phyloP scores from a whole-genome alignment of 1,140 invertebrate genomes.

The Mamestra configurata region DNA sequence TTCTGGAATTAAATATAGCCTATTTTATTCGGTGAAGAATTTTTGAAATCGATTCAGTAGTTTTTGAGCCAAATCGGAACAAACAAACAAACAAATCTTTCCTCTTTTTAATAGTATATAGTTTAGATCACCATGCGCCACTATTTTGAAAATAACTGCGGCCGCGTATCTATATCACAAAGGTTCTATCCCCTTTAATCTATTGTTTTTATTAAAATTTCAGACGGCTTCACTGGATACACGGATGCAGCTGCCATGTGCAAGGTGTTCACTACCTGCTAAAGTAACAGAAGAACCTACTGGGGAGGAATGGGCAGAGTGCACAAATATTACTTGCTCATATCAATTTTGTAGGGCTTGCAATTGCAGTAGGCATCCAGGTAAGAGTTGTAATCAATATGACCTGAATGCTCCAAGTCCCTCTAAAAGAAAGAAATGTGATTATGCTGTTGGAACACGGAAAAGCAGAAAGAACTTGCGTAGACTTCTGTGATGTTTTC shows the following conservation, averaged over 20 bases:
- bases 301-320: slow-evolving; percentile 83
- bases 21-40: too few relatives aligned
- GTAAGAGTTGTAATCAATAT: slow-evolving; percentile 76
- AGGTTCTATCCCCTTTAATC: too few relatives aligned
- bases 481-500: slow-evolving; percentile 71
- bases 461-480: slow-evolving; percentile 83
- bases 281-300: slow-evolving; percentile 76
- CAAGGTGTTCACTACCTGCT: slow-evolving; percentile 78
- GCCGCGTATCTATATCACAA: too few relatives aligned
- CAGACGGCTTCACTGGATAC: slow-evolving; percentile 79
- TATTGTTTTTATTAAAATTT: slow-evolving; percentile 55
- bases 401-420: slow-evolving; percentile 84
- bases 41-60: too few relatives aligned
- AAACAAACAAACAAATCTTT: too few relatives aligned
- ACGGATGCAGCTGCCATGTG: slow-evolving; percentile 76
- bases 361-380: slow-evolving; percentile 74
- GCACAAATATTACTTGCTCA: slow-evolving; percentile 74
- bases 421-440: slow-evolving; percentile 81
- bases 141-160: too few relatives aligned
- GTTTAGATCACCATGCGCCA: too few relatives aligned
- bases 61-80: too few relatives aligned
- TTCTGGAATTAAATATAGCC: too few relatives aligned
- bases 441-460: slow-evolving; percentile 74
- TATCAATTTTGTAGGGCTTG: slow-evolving; percentile 83
- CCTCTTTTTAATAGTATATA: too few relatives aligned